phyloP scores from a whole-genome alignment of 2,113 vertebrate species.

The Anas platyrhynchos region DNA sequence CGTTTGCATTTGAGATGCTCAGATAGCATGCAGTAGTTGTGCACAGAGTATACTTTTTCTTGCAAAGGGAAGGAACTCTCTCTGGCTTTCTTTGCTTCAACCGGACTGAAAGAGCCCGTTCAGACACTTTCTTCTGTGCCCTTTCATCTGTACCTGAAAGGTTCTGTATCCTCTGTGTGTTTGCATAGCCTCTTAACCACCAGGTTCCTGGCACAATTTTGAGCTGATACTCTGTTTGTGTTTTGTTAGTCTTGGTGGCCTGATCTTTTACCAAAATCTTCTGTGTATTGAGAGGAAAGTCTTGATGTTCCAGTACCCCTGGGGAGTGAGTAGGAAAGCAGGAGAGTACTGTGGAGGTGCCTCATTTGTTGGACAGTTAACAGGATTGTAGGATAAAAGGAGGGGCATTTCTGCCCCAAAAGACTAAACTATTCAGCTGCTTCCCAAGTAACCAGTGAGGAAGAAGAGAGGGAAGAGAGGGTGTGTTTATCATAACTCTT shows the following conservation, averaged over 20 bases:
- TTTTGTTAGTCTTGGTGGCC: background rate
- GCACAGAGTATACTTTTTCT: background rate
- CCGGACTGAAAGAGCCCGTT: background rate
- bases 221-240: background rate
- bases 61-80: too few relatives aligned
- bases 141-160: background rate
- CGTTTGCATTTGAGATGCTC: background rate
- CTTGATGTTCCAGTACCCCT: background rate
- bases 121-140: background rate
- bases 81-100: background rate
- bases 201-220: background rate
- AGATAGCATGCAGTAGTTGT: background rate
- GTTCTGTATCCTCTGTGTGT: background rate
- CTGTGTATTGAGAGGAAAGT: background rate
- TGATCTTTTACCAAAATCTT: background rate
- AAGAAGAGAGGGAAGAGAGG: background rate
- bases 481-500: background rate
- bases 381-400: background rate
- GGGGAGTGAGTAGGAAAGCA: background rate
- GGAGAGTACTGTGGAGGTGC: background rate
- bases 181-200: background rate
- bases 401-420: background rate
- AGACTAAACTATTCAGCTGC: background rate
- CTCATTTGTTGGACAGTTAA: background rate
- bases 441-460: background rate